A percentile compares a stretch with the other conserved stretches of the same genome.
phyloP scores from a whole-genome alignment of 2,888 invertebrate species.

The Phyllotreta striolata region DNA sequence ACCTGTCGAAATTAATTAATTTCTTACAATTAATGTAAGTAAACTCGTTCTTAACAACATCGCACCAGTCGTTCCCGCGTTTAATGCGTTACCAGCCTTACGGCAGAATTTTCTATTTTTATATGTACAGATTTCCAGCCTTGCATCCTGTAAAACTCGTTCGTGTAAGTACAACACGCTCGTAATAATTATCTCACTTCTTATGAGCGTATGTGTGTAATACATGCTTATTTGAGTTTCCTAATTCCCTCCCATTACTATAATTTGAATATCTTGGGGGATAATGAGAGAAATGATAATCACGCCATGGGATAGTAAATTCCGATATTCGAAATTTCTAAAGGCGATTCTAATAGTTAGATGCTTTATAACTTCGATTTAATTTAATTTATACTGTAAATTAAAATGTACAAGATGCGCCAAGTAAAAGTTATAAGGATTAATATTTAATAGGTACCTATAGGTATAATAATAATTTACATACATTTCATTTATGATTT shows the following conservation, averaged over 20 bases:
- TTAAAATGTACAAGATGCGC: too few species aligned
- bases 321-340: neutral
- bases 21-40: too few species aligned
- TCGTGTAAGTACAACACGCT: constrained; percentile 11
- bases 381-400: too few species aligned
- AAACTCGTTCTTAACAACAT: too few species aligned
- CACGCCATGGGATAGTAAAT: constrained; percentile 16
- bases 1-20: too few species aligned
- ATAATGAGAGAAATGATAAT: constrained; percentile 22
- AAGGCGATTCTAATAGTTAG: too few species aligned
- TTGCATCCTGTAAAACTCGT: constrained; percentile 34
- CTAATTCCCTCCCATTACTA: constrained; percentile 26
- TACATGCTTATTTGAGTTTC: constrained; percentile 31
- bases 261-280: constrained; percentile 25
- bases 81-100: neutral
- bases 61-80: neutral
- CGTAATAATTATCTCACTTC: constrained; percentile 32
- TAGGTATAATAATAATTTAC: too few species aligned
- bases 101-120: constrained; percentile 16
- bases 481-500: too few species aligned
- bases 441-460: too few species aligned
- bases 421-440: too few species aligned
- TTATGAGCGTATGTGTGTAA: constrained; percentile 17
- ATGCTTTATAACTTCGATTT: too few species aligned
- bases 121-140: constrained; percentile 17